phyloP scores from a whole-genome alignment of 2,888 invertebrate genomes.

The Eurytoma californica region DNA sequence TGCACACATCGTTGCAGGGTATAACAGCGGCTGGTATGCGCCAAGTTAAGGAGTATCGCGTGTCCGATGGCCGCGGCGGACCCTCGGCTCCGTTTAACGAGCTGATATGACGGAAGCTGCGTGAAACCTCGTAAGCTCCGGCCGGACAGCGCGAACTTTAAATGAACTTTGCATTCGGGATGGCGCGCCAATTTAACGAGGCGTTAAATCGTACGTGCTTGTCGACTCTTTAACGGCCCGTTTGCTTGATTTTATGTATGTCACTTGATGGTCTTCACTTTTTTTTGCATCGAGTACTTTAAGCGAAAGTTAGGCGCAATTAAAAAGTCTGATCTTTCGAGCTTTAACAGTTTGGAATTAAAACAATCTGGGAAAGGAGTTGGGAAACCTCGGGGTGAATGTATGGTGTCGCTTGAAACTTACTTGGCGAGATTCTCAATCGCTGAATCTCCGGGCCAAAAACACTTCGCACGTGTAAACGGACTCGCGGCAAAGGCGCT shows the following conservation, averaged over 20 bases:
- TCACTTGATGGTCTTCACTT: too few relatives aligned
- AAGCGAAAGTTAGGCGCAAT: too few relatives aligned
- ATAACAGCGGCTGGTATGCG: not conserved
- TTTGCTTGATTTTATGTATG: too few relatives aligned
- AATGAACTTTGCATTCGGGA: conserved; percentile 26
- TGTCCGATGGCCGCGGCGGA: not conserved
- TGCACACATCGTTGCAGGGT: not conserved
- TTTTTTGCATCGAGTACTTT: too few relatives aligned
- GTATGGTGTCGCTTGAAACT: not conserved
- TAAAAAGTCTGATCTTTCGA: not conserved
- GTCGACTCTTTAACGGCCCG: too few relatives aligned
- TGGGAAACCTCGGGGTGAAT: not conserved
- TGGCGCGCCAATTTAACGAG: conserved; percentile 20
- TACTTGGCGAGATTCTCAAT: conserved; percentile 15
- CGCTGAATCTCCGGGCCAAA: not conserved
- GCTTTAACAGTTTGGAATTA: not conserved
- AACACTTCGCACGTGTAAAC: conserved; percentile 8
- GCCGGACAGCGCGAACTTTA: conserved; percentile 11
- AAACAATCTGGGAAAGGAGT: too few relatives aligned
- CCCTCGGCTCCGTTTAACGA: conserved; percentile 22
- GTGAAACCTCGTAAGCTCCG: not conserved
- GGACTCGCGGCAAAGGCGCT: not conserved
- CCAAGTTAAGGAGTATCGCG: conserved; percentile 12
- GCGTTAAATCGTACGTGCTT: not conserved
- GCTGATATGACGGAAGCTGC: not conserved